These are phyloP conservation scores for Phoxinus phoxinus DNA, from an alignment of 2,113 vertebrate genomes.

Conservation along the genomic window DNA sequence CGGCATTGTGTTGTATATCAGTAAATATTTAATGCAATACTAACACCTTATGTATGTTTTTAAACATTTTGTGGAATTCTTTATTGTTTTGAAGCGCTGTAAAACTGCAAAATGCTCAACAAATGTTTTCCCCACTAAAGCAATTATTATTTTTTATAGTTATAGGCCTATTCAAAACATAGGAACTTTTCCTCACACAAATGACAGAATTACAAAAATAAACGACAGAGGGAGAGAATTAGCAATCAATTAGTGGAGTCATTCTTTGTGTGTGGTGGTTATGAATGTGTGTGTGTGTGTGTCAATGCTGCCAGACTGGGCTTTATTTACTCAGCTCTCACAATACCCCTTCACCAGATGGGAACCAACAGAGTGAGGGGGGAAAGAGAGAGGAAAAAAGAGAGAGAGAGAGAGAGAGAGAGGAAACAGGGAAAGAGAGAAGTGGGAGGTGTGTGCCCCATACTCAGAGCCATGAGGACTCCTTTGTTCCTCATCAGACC, in stretches of 20 bases:
- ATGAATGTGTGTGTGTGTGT: slow-evolving; percentile 36
- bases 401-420: slow-evolving; percentile 20
- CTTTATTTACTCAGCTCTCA: slow-evolving; percentile 64
- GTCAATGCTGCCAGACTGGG: slow-evolving; percentile 46
- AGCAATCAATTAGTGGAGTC: slow-evolving; percentile 55
- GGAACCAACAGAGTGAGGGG: slow-evolving; percentile 60
- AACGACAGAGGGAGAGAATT: slow-evolving; percentile 10
- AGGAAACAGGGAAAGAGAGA: slow-evolving; percentile 33
- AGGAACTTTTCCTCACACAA: not conserved
- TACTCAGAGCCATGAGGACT: slow-evolving; percentile 66
- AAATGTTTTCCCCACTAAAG: not conserved
- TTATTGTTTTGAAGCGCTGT: not conserved
- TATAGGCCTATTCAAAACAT: too few species aligned
- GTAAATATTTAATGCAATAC: not conserved
- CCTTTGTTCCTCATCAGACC: slow-evolving; percentile 75
- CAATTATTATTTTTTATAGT: not conserved
- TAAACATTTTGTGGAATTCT: not conserved
- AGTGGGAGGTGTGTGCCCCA: slow-evolving; percentile 48
- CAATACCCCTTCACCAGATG: slow-evolving; percentile 75
- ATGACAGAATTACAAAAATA: not conserved
- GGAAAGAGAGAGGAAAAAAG: slow-evolving; percentile 3
- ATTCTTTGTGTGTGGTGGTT: slow-evolving; percentile 50
- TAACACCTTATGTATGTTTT: not conserved
- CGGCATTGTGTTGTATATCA: not conserved
- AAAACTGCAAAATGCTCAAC: not conserved